These are phyloP conservation scores for Onthophagus sagittarius DNA, from an alignment of 2,888 invertebrate genomes.

Conservation along the genomic window DNA sequence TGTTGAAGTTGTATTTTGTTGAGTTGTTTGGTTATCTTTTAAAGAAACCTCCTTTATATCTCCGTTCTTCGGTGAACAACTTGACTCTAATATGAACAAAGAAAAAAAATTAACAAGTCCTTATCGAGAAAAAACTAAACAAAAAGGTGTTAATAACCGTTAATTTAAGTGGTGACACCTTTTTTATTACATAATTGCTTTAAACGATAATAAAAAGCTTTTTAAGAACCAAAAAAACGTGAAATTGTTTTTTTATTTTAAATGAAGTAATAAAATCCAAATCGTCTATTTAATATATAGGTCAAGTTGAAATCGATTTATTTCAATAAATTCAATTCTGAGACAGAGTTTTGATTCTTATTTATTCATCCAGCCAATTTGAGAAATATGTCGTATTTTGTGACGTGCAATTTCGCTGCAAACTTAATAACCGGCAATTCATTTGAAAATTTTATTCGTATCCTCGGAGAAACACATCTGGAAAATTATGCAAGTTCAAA, in stretches of 20 bases:
- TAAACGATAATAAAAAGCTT: too few species aligned
- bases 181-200: too few species aligned
- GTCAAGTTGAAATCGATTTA: not conserved
- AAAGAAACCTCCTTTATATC: not conserved
- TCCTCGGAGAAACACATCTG: not conserved
- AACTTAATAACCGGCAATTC: not conserved
- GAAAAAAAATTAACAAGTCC: too few species aligned
- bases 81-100: too few species aligned
- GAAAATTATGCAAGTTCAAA: not conserved
- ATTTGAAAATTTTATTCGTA: too few species aligned
- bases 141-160: not conserved
- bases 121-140: not conserved
- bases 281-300: not conserved
- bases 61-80: not conserved
- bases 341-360: not conserved
- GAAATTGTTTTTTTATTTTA: too few species aligned
- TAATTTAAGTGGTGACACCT: not conserved
- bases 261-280: not conserved
- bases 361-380: not conserved
- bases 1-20: not conserved
- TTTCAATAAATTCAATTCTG: not conserved
- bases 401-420: not conserved
- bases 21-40: not conserved
- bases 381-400: not conserved
- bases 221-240: too few species aligned